Evolutionary conservation across 1,140 invertebrate species (phyloP).

Genomic region (Drosophila nasuta): DNA sequence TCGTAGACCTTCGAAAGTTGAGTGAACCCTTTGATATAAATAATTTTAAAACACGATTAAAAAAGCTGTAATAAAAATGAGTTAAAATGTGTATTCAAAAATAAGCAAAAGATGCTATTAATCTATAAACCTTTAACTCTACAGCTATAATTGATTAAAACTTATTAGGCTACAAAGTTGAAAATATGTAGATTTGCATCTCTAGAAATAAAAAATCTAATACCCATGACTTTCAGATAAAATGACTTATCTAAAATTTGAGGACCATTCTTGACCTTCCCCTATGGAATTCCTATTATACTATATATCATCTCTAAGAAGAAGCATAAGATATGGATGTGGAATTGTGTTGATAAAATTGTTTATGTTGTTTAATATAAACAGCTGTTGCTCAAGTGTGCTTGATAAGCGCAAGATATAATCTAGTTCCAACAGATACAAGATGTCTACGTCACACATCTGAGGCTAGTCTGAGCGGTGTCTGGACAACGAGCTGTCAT

Average conservation of each 20-base stretch:
- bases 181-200: too few relatives aligned
- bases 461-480: constrained; percentile 10
- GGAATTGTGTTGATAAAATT: background rate
- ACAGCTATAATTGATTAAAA: too few relatives aligned
- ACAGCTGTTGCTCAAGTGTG: constrained; percentile 6
- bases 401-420: constrained; percentile 13
- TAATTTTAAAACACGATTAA: background rate
- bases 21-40: background rate
- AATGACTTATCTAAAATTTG: too few relatives aligned
- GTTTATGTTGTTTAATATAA: constrained; percentile 7
- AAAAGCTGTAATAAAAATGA: background rate
- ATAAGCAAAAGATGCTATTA: too few relatives aligned
- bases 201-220: too few relatives aligned
- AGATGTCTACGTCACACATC: constrained; percentile 23
- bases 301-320: background rate
- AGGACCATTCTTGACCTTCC: too few relatives aligned
- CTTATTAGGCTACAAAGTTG: too few relatives aligned
- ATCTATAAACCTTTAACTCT: too few relatives aligned
- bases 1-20: background rate
- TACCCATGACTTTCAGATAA: too few relatives aligned
- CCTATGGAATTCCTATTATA: too few relatives aligned
- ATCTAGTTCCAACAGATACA: constrained; percentile 8
- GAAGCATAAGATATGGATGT: background rate
- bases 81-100: background rate
- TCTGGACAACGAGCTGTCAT: background rate